Percentiles rank a stretch among this genome's conserved stretches.
Conservation (phyloP, 1,140 invertebrate genomes). For the Alviniconcha marisindica region DNA sequence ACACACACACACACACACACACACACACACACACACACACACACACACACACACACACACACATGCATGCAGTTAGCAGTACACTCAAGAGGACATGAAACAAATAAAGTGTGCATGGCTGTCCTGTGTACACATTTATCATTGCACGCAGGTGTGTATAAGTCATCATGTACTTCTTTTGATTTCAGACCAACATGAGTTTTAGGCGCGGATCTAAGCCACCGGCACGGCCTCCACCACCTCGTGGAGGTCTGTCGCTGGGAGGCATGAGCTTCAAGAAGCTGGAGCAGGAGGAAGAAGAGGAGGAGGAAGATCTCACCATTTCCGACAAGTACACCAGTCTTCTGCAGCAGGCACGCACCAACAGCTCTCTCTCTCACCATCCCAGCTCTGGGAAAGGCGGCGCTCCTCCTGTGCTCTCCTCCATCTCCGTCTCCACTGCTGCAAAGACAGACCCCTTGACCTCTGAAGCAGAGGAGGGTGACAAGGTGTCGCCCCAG, state of each 20-base stretch:
- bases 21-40: background rate
- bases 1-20: too few species aligned
- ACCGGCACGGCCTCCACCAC: conserved; percentile 54
- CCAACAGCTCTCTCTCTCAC: background rate
- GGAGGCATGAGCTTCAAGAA: conserved; percentile 66
- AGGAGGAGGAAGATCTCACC: conserved; percentile 60
- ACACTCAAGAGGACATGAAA: too few species aligned
- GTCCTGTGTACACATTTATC: background rate
- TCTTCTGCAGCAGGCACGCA: conserved; percentile 47
- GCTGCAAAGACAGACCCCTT: conserved; percentile 26
- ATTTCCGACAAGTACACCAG: conserved; percentile 65
- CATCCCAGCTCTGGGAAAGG: background rate
- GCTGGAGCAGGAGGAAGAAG: conserved; percentile 66
- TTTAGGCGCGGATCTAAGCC: conserved; percentile 47
- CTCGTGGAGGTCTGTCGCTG: conserved; percentile 42
- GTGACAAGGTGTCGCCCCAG: conserved; percentile 46
- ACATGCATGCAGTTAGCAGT: too few species aligned
- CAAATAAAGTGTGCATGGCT: too few species aligned
- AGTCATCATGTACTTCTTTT: too few species aligned
- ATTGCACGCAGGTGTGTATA: too few species aligned
- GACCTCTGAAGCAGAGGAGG: conserved; percentile 45
- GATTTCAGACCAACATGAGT: conserved; percentile 51
- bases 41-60: background rate
- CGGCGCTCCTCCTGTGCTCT: background rate
- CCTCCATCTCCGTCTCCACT: background rate